Base-by-base conservation (phyloP, 2,888 invertebrate genomes). In the Diaphora mendica region DNA sequence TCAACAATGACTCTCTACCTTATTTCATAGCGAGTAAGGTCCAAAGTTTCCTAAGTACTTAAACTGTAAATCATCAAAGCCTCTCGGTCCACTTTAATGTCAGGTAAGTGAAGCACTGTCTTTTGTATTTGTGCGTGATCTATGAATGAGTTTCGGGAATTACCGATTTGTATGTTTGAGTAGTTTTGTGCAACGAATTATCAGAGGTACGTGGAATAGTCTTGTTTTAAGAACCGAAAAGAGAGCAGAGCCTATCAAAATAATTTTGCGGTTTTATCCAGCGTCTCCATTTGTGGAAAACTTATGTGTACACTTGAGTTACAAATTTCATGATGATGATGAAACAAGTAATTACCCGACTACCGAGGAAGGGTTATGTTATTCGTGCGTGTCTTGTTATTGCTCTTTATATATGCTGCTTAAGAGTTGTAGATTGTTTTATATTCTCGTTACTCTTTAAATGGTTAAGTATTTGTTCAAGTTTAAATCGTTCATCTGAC, bases 121-220 rank as follows among this genome's bases (percentile, higher is more conserved):
- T 86, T 62, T 88, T 91, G 87, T 91, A 82, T 83, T 87, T 86
- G 86, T 88, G 83, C 91, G 91, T 92, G 91, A 90, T 91, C 90
- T 89, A 92, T 94, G 93, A 95, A 95, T 94, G 91, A 88, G 87
- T 89, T 91, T 91, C 73, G 82, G 86, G 90, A 91, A 90, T 92
- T 90, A 91, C 80, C 76, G 71, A 80, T 75, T 83, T 66, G 81
- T 71, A 74, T 78, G 82, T 74, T 83, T 84, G 82, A 74, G 77
- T 75, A 79, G 76, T 79, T 82, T 85, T 83, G 80, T 82, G 81
- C 87, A 86, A 85, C 35, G 55, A 70, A 66, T 73, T 72, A 64
- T 68, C 20, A 64, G 17, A 70, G 62, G 8, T 62, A 67, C 9
- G n/a, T 44, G 17, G 44, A 17, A 67, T 39, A 26, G 42, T 67